Conservation (phyloP, 2,888 invertebrate genomes). For the Drosophila leonis region DNA sequence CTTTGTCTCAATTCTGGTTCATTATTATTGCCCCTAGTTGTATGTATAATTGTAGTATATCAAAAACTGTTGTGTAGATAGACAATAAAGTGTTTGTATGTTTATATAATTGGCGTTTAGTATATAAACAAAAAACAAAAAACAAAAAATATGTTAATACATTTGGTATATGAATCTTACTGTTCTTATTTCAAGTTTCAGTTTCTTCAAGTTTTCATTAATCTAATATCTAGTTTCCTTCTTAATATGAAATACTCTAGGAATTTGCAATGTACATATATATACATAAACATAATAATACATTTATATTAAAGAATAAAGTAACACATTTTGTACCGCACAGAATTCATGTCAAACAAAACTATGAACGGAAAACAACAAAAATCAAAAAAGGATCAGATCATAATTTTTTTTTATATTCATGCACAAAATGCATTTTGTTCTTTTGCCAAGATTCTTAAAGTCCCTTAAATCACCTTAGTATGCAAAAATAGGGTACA, state of each 20-base stretch:
- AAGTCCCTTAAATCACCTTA: background rate
- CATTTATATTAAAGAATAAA: constrained; percentile 60
- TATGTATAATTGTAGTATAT: constrained; percentile 17
- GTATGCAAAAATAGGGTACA: background rate
- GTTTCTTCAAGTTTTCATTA: constrained; percentile 27
- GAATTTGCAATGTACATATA: constrained; percentile 52
- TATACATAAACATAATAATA: constrained; percentile 35
- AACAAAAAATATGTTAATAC: constrained; percentile 49
- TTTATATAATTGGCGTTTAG: constrained; percentile 57
- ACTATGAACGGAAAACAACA: constrained; percentile 15
- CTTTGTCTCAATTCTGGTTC: constrained; percentile 19
- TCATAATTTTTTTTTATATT: background rate
- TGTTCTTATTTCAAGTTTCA: constrained; percentile 30
- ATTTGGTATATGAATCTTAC: constrained; percentile 17
- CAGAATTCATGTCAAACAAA: constrained; percentile 22
- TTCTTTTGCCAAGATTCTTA: background rate
- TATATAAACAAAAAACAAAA: constrained; percentile 37
- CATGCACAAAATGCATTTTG: background rate
- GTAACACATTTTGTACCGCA: constrained; percentile 69
- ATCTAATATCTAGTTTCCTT: constrained; percentile 21
- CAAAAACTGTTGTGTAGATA: constrained; percentile 76
- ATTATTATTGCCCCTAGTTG: constrained; percentile 24
- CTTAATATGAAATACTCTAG: constrained; percentile 36
- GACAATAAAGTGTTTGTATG: constrained; percentile 69
- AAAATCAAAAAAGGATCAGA: constrained; percentile 1